Evolutionary conservation across 2,888 invertebrate species (phyloP).

Genomic region (Drosophila barbarae): DNA sequence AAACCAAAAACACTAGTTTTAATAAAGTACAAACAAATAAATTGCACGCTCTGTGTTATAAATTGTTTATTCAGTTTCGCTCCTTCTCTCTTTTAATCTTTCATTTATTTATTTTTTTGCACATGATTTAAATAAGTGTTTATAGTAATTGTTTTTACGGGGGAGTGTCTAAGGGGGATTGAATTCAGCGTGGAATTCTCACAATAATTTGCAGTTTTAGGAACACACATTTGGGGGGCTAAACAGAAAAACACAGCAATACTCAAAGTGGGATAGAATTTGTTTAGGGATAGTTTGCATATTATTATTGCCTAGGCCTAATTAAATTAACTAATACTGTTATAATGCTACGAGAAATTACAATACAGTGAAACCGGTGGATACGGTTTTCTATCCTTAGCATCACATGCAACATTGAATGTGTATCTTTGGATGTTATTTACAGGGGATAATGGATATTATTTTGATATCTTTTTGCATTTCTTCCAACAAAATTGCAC

Average conservation of each 20-base stretch:
- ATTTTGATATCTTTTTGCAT: not conserved
- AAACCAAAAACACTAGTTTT: not conserved
- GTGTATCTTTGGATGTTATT: constrained; percentile 57
- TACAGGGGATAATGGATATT: constrained; percentile 47
- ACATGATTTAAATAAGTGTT: constrained; percentile 67
- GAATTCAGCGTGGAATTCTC: constrained; percentile 59
- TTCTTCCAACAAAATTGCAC: constrained; percentile 59
- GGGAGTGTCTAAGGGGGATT: constrained; percentile 46
- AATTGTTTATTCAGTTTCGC: constrained; percentile 63
- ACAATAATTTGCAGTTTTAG: constrained; percentile 65
- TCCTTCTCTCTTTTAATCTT: constrained; percentile 9
- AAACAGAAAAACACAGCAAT: constrained; percentile 34
- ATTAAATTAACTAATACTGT: constrained; percentile 74
- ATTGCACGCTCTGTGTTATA: constrained; percentile 60
- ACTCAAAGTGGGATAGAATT: not conserved
- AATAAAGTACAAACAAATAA: constrained; percentile 23
- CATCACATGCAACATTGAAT: constrained; percentile 49
- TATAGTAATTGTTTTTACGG: constrained; percentile 36
- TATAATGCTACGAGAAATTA: constrained; percentile 48
- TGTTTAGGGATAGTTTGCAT: constrained; percentile 22
- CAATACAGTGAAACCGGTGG: constrained; percentile 39
- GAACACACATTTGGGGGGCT: constrained; percentile 56
- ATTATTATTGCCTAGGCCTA: constrained; percentile 42
- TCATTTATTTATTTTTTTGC: constrained; percentile 56
- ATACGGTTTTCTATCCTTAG: constrained; percentile 36